Evolutionary conservation across 37 sponge, comb jelly and placozoan species (phyloP).

Genomic region (Chondrilla cf. caribensis): DNA sequence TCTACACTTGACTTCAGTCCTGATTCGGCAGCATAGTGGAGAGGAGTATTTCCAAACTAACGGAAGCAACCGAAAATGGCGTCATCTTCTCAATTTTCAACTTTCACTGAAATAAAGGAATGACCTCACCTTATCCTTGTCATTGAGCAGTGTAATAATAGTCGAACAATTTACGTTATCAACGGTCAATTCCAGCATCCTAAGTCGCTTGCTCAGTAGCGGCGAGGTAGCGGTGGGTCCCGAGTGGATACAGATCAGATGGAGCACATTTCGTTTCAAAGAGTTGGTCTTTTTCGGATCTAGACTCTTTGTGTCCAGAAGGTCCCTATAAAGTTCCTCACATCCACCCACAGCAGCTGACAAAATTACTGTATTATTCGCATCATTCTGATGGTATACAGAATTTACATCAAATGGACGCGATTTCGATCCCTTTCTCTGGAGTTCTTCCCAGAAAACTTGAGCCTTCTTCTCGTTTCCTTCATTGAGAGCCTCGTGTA

Average conservation of each 20-base stretch:
- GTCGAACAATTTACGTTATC: not conserved
- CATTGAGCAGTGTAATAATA: not conserved
- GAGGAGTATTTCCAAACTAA: slow-evolving; percentile 62
- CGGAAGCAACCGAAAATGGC: not conserved
- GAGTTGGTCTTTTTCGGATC: slow-evolving; percentile 21
- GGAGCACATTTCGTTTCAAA: slow-evolving; percentile 40
- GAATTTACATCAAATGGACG: slow-evolving; percentile 30
- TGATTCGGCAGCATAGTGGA: slow-evolving; percentile 56
- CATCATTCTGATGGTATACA: slow-evolving; percentile 5
- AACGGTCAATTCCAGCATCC: slow-evolving; percentile 18
- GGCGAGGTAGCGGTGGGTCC: not conserved
- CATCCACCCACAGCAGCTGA: slow-evolving; percentile 48
- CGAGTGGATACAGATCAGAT: slow-evolving; percentile 41
- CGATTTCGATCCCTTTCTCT: slow-evolving; percentile 35
- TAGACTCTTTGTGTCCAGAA: not conserved
- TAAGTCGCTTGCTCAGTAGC: not conserved
- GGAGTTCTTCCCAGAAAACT: slow-evolving; percentile 16
- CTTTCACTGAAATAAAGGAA: not conserved
- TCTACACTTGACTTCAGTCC: slow-evolving; percentile 64
- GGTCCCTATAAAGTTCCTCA: slow-evolving; percentile 31
- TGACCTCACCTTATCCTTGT: slow-evolving; percentile 1
- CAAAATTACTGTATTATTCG: slow-evolving; percentile 34
- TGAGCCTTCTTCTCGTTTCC: slow-evolving; percentile 25
- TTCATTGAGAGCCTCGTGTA: slow-evolving; percentile 34
- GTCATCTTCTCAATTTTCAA: no score